A percentile compares a stretch with the other conserved stretches of the same genome.
Conservation (phyloP, 2,113 vertebrate genomes). For the Dipodomys spectabilis region DNA sequence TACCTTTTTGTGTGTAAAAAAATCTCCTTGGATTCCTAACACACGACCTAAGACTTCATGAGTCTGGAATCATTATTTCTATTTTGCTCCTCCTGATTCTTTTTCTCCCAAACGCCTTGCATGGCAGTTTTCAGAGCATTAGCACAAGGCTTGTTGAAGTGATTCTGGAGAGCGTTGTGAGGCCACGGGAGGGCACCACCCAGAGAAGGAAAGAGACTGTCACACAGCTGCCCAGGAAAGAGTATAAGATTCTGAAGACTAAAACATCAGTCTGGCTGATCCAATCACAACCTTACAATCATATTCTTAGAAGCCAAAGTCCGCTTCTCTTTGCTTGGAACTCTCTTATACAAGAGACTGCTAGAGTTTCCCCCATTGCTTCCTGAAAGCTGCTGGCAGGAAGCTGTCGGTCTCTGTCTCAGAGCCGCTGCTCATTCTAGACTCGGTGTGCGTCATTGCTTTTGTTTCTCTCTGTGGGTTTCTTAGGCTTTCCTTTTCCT, state of each 20-base stretch:
- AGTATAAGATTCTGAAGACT: background rate
- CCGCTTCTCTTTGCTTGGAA: background rate
- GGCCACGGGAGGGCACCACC: too few species aligned
- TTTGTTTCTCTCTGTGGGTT: background rate
- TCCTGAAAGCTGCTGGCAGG: background rate
- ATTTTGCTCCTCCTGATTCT: background rate
- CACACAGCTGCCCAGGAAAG: background rate
- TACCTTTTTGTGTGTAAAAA: background rate
- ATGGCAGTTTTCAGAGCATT: background rate
- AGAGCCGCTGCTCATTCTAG: background rate
- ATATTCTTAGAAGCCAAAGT: background rate
- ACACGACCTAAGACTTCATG: background rate
- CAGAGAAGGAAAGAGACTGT: background rate
- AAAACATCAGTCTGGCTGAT: background rate
- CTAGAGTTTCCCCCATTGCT: background rate
- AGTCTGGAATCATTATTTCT: background rate
- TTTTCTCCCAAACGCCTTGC: background rate
- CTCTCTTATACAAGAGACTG: background rate
- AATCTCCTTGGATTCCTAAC: background rate
- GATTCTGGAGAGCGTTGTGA: background rate
- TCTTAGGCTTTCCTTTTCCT: background rate
- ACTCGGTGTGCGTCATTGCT: background rate
- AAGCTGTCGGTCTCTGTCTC: background rate
- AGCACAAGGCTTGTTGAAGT: background rate
- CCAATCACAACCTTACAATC: background rate